Percentiles rank a stretch among this genome's conserved stretches.
phyloP scores from a whole-genome alignment of 2,797 vertebrate genomes.

The Hybognathus amarus region DNA sequence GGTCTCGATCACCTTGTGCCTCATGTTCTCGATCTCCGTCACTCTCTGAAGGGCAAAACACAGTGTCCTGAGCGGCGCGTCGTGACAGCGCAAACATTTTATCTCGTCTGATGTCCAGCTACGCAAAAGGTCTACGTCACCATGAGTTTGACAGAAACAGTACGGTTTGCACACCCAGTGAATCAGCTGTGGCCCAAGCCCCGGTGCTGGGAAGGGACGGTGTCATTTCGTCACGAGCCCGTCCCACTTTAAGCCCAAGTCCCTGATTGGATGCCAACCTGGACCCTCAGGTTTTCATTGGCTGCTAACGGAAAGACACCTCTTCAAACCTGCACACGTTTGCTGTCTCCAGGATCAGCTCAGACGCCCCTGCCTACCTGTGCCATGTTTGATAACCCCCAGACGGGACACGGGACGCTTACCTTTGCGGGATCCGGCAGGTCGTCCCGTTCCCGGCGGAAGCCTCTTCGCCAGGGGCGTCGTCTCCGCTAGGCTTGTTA shows the following conservation, averaged over 20 bases:
- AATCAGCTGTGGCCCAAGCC: conserved; percentile 67
- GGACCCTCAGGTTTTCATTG: conserved; percentile 77
- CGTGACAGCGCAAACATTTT: conserved; percentile 26
- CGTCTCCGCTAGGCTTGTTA: conserved; percentile 82
- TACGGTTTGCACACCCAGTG: conserved; percentile 78
- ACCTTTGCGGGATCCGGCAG: conserved; percentile 97
- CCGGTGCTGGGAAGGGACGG: conserved; percentile 67
- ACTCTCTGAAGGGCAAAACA: conserved; percentile 82
- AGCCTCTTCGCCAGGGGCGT: conserved; percentile 80
- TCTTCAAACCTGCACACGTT: conserved; percentile 77
- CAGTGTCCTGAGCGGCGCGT: conserved; percentile 1
- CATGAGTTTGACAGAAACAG: conserved; percentile 75
- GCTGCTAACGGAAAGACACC: conserved; percentile 83
- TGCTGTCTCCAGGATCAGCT: conserved; percentile 68
- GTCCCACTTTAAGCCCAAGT: conserved; percentile 69
- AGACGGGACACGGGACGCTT: conserved; percentile 32
- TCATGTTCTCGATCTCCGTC: conserved; percentile 99
- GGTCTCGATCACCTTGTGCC: conserved; percentile 94
- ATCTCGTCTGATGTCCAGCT: conserved; percentile 79
- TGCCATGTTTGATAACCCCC: conserved; percentile 54
- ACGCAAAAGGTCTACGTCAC: conserved; percentile 80
- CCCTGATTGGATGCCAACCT: conserved; percentile 79
- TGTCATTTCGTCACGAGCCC: conserved; percentile 72
- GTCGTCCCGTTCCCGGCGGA: conserved; percentile 90
- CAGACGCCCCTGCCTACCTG: conserved; percentile 57